Evolutionary conservation across 30 jellyfish, hydroid and myxozoan genomes (phyloP), one percentile per base, ranked within the genome.

Genomic region (Calvadosia cruxmelitensis): DNA sequence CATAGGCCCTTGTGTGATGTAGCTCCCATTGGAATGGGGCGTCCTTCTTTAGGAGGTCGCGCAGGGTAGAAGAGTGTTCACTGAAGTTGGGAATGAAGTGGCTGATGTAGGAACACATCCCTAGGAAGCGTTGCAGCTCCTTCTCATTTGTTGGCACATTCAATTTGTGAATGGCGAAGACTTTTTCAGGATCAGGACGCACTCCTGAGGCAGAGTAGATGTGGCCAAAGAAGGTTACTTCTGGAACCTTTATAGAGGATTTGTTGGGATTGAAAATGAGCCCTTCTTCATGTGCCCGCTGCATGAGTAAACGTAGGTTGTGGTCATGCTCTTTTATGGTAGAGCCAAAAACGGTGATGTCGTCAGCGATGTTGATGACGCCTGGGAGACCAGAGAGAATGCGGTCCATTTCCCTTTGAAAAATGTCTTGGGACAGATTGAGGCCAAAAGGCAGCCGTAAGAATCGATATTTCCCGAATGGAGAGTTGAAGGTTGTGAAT

Each of bases 391-490:
- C 84, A 42, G 79, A 66, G 64, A 81, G 64, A 29, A 73, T 66
- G 29, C 67, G 52, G 33, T 77, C 73, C 20, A 80, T 51, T 53
- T 70, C 76, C 1, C 27, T 72, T 50, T 78, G 85, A 42, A 71
- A 80, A 1, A 66, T 53, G 51, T 81, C 85, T 31, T 77, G 72
- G 23, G 90, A 79, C 0, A 80, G 64, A 57, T 73, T 80, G 33
- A 77, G 62, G 16, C 95, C 95, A 30, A 80, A 84, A 0, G 82
- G 88, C 31, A 84, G 20, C 27, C 95, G 72, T 34, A 52, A 53
- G 66, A 66, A 84, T 36, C 90, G 77, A 72, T 70, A 70, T 13
- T 93, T 67, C 24, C 93, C 95, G 49, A 78, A 78, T 50, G 84
- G 84, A 7, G 94, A 67, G 64, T 50, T 79, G 61, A 84, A 74